Evolutionary conservation across 2,113 vertebrate species (phyloP).

Genomic region (Channa maculata): DNA sequence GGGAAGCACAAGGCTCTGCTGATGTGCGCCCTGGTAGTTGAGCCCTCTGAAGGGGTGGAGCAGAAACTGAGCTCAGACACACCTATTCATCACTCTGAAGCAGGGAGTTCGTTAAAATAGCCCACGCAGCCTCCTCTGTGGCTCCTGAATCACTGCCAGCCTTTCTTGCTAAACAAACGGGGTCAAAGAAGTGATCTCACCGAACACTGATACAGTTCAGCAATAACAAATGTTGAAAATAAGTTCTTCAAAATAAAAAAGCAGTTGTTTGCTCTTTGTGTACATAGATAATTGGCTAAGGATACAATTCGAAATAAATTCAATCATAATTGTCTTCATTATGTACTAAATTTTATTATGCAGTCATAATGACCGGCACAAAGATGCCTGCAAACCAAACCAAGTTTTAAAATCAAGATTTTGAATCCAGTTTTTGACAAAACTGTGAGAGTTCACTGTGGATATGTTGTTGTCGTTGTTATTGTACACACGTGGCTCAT

Average conservation of each 20-base stretch:
- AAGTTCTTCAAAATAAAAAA: constrained; percentile 1
- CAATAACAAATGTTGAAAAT: background rate
- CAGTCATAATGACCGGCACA: no score
- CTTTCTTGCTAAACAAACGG: constrained; percentile 51
- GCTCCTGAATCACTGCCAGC: constrained; percentile 48
- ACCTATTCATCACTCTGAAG: constrained; percentile 75
- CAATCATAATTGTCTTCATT: no score
- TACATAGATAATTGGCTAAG: background rate
- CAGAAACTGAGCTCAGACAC: constrained; percentile 59
- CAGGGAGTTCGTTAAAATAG: constrained; percentile 77
- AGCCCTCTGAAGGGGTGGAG: constrained; percentile 61
- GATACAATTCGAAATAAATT: no score
- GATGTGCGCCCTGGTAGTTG: constrained; percentile 37
- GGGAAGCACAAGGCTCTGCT: constrained; percentile 26
- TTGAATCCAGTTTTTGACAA: no score
- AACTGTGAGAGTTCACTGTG: no score
- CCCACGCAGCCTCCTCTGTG: constrained; percentile 64
- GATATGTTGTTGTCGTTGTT: no score
- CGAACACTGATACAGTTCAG: constrained; percentile 10
- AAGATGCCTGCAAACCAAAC: no score
- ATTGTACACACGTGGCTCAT: no score
- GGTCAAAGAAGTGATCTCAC: constrained; percentile 46
- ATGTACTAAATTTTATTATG: no score
- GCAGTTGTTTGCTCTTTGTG: background rate
- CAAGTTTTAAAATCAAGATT: no score